Evolutionary conservation across 2,797 vertebrate genomes (phyloP), one percentile per base, ranked within the genome.

Genomic region (Clamator glandarius): DNA sequence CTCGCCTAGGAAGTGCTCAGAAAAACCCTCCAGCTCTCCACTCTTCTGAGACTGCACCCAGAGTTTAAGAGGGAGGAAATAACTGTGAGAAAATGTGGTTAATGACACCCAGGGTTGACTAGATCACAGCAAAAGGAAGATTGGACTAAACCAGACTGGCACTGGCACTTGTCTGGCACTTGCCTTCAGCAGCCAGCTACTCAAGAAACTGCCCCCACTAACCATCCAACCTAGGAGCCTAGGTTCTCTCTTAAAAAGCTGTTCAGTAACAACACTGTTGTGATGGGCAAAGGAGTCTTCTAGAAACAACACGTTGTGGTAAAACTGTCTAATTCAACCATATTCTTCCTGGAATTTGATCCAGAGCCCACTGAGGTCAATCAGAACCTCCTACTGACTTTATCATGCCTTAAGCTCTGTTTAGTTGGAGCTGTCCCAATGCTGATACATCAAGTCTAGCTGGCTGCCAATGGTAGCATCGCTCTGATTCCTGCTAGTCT

Each of bases 371-470:
- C 36, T 0, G 8, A 86, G 76, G 87, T 95, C 85, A 81, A 12
- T 66, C 58, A 87, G 91, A 92, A 91, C 73, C 79, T 85, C 95
- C 87, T 61, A 81, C 55, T 84, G 92, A 58, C 50, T 93, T 85
- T 75, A 28, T 64, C 93, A 85, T 44, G 76, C 66, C 29, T 88
- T 86, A 70, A 94, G 13, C 64, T 64, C 48, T 80, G 31, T 89
- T 89, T 54, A 63, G 78, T 46, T 73, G 84, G 48, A 92, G 63
- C 31, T 59, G 73, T 73, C 81, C 74, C 74, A 74, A 50, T 57
- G 51, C 57, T 64, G 84, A 63, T 61, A 73, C 36, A 31, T 8
- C 48, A 51, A 77, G 63, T 82, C 63, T 5, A 86, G 29, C 41
- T 82, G 57, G 19, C 74, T 87, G 78, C 93, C 88, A 93, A 81